These are phyloP conservation scores for Himalopsyche kuldschensis DNA, from an alignment of 2,888 invertebrate species.

Conservation along the genomic window DNA sequence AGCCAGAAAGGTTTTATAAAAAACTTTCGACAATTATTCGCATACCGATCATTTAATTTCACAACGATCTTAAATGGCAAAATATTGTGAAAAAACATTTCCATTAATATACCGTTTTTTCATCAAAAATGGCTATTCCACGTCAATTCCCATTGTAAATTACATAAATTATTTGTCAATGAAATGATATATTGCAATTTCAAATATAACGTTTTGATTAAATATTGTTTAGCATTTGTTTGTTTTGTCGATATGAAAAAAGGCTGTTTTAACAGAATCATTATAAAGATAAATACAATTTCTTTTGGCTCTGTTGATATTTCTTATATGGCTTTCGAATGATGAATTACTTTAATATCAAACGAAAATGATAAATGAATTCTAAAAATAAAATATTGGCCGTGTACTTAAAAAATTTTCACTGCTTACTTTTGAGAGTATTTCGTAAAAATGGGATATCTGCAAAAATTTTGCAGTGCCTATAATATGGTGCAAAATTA, in stretches of 20 bases:
- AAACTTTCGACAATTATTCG: too few species aligned
- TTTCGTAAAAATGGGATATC: not conserved
- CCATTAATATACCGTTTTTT: too few species aligned
- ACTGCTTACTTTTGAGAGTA: not conserved
- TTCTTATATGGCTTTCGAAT: not conserved
- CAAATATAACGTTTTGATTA: not conserved
- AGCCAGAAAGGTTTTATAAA: too few species aligned
- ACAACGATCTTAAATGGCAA: too few species aligned
- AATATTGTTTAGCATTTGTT: not conserved
- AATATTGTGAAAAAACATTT: not conserved
- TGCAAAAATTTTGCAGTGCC: not conserved
- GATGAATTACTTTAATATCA: not conserved
- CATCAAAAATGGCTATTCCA: not conserved
- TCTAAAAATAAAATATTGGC: not conserved
- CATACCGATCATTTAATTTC: too few species aligned
- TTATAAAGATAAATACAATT: not conserved
- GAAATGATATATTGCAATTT: not conserved
- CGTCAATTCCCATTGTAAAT: not conserved
- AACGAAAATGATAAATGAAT: not conserved
- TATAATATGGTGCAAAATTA: too few species aligned
- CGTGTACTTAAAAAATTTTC: not conserved
- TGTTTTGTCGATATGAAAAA: not conserved
- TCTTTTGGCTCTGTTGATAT: not conserved
- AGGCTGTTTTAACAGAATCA: not conserved
- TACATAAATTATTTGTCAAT: not conserved